These are phyloP conservation scores for Ptilorrhoa leucosticta DNA, from an alignment of 2,113 vertebrate species.

Conservation along the genomic window DNA sequence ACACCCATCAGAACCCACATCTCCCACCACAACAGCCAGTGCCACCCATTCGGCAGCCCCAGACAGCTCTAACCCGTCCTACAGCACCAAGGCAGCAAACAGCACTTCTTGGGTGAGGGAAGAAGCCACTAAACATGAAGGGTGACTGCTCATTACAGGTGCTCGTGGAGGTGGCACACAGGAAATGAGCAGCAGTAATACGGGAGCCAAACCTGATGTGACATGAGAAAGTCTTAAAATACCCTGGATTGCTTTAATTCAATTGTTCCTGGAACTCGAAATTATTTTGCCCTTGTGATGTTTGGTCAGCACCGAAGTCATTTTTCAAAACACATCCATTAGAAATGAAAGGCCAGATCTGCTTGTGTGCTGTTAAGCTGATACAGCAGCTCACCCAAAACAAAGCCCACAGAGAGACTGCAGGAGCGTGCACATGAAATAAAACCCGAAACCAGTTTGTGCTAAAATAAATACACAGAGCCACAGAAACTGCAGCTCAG, in stretches of 20 bases:
- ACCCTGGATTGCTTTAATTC: neutral
- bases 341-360: neutral
- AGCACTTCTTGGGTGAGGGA: neutral
- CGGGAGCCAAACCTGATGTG: neutral
- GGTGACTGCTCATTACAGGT: neutral
- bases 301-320: neutral
- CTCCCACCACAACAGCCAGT: neutral
- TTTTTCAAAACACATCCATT: neutral
- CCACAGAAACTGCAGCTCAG: neutral
- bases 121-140: neutral
- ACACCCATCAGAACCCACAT: neutral
- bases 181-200: fast-evolving
- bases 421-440: neutral
- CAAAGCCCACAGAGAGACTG: neutral
- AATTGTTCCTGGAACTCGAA: neutral
- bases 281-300: neutral
- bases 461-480: neutral
- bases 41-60: neutral
- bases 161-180: neutral
- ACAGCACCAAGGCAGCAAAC: neutral
- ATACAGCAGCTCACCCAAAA: neutral
- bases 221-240: neutral
- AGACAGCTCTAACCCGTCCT: neutral
- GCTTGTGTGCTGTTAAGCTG: neutral
- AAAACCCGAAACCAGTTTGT: neutral